A percentile compares a stretch with the other conserved stretches of the same genome.
phyloP scores from a whole-genome alignment of 1,140 invertebrate species.

The Bombus turneri region DNA sequence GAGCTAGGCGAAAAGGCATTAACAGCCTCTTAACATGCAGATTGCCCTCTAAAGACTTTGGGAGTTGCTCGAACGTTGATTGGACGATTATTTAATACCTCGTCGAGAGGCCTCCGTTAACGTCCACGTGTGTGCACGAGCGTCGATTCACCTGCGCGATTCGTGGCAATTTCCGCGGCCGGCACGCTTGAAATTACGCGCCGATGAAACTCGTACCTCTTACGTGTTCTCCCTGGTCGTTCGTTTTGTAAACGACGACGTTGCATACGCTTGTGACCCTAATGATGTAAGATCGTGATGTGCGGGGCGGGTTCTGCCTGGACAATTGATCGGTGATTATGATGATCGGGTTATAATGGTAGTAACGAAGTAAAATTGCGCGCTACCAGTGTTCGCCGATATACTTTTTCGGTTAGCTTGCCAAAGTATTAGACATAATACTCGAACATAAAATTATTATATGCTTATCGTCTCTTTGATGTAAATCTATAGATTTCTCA shows the following conservation, averaged over 20 bases:
- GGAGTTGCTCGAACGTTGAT: slow-evolving; percentile 78
- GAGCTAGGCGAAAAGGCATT: slow-evolving; percentile 80
- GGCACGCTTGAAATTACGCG: background rate
- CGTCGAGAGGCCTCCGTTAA: slow-evolving; percentile 63
- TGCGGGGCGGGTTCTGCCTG: background rate
- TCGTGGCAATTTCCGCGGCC: slow-evolving; percentile 23
- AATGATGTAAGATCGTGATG: background rate
- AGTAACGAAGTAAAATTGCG: slow-evolving; percentile 3
- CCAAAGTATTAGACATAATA: background rate
- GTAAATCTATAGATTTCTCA: background rate
- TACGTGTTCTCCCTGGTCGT: background rate
- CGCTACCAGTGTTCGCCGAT: slow-evolving; percentile 10
- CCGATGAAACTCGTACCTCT: background rate
- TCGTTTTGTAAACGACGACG: background rate
- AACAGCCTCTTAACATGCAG: slow-evolving; percentile 82
- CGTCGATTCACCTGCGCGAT: slow-evolving; percentile 35
- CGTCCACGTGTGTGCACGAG: slow-evolving; percentile 30
- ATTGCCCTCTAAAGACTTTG: slow-evolving; percentile 79
- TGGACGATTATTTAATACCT: slow-evolving; percentile 81
- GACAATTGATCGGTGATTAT: slow-evolving; percentile 6
- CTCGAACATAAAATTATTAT: background rate
- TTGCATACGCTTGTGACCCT: background rate
- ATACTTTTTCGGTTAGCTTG: background rate
- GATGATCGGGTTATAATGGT: background rate
- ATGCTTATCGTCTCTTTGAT: background rate